Evolutionary conservation across 2,113 vertebrate species (phyloP), one percentile per base, ranked within the genome.

Genomic region (Pardalotus punctatus): DNA sequence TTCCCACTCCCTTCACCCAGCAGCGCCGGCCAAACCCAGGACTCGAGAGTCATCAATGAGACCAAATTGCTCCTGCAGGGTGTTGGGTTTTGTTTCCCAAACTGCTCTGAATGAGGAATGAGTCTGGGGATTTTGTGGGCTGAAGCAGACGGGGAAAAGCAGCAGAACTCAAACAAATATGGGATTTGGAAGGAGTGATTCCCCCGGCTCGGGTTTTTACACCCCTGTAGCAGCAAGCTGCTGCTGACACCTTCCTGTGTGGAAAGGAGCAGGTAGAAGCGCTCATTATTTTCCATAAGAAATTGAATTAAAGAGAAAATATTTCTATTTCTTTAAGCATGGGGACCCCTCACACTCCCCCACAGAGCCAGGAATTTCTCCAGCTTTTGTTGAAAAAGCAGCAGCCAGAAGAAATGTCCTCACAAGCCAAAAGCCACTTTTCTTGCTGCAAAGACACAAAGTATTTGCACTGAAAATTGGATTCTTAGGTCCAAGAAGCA

Each of bases 171-270:
- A 65, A 85, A 71, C n/a, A 77, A 90, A 96, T 16, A 19, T 1
- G 74, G 71, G 74, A 80, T 87, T 58, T 66, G 78, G 74, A 88
- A 94, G 85, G 81, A 91, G 81, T 54, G 73, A 11, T 66, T 96
- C 54, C 81, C 81, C 25, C 1, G 1, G 89, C 78, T 80, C 84
- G 42, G 54, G 22, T 24, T 90, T 85, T 56, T 9, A 62, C 86
- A 85, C 31, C 6, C 45, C 66, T 65, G 66, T 5, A 87, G 87
- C 78, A 85, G 61, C 45, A 53, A 47, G 87, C 84, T 79, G 81
- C 86, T 96, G 81, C 93, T 87, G 84, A 95, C 90, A 95, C 87
- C 89, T 90, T 72, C 31, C 91, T 85, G 84, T 12, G 38, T 2
- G 12, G n/a, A 60, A 23, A 83, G 90, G 70, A 94, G 81, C 90